Conservation (phyloP, 2,888 invertebrate genomes). For the Listrodromus nycthemerus region DNA sequence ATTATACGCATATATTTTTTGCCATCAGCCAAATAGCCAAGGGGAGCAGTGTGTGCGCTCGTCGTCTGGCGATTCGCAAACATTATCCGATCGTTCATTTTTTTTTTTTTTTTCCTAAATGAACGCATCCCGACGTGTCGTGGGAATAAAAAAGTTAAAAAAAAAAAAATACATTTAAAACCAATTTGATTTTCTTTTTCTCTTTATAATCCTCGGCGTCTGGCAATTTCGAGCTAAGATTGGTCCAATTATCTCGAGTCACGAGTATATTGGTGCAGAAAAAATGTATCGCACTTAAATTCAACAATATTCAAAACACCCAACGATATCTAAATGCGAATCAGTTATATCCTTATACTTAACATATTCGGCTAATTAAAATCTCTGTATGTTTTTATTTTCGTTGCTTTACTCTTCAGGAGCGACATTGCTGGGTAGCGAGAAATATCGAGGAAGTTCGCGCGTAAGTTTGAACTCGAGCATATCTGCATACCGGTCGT, state of each 20-base stretch:
- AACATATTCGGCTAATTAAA: background rate
- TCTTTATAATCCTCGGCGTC: background rate
- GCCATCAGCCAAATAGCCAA: slow-evolving; percentile 31
- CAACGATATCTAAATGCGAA: background rate
- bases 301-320: background rate
- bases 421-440: background rate
- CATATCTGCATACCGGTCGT: slow-evolving; percentile 41
- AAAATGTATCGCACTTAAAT: background rate
- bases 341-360: background rate
- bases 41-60: background rate
- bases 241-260: too few species aligned
- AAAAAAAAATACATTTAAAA: background rate
- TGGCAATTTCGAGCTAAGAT: too few species aligned
- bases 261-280: background rate
- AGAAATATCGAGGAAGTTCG: slow-evolving; percentile 7
- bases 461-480: slow-evolving; percentile 36
- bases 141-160: background rate
- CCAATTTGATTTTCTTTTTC: background rate
- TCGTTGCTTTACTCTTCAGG: background rate
- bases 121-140: background rate
- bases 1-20: slow-evolving; percentile 22
- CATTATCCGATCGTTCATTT: slow-evolving; percentile 44
- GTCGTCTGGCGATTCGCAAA: slow-evolving; percentile 36
- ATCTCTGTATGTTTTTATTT: background rate
- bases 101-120: slow-evolving; percentile 1